Evolutionary conservation across 2,113 vertebrate species (phyloP), one percentile per base, ranked within the genome.

Genomic region (Mustela nigripes): DNA sequence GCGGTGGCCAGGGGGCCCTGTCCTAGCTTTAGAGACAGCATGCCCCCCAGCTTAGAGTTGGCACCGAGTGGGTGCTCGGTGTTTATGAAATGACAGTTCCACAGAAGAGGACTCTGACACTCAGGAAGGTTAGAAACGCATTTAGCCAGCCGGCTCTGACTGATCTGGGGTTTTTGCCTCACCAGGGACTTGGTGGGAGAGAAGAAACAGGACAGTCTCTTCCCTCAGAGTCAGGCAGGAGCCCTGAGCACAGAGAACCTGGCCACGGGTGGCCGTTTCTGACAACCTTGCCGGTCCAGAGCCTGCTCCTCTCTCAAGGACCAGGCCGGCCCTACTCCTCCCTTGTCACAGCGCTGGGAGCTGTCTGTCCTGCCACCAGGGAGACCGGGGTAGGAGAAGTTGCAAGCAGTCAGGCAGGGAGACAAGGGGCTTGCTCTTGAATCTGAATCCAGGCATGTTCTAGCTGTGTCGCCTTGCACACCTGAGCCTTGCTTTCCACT

Each of bases 241-340:
- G 16, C 16, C 0, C 60, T 1, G 16, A 65, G 62, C 28, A 0
- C 7, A 0, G 45, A 45, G 0, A 2, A 21, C 19, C 5, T 0
- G 1, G 53, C 42, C 74, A 36, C 19, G 42, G 74, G 58, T 7
- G 28, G n/a, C 45, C 0, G 7, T 50, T 33, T 39, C 39, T 18
- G 33, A 31, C 3, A 2, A 16, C 24, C 22, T 18, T 65, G 7
- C 15, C 11, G 14, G 22, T 69, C 36, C n/a, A 3, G 2, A 36
- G 31, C 78, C 73, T 31, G 71, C 45, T 62, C 87, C 24, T n/a
- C 58, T 22, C 60, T 31, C 36, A 0, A 53, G 63, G 45, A 62
- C 22, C 33, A 12, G 69, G 63, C 19, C 26, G 33, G 24, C 53
- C 31, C 4, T 4, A 11, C 85, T 60, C 28, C 62, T 33, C 33